Conservation (phyloP, 92 coral and sea anemone genomes). For the Ricordea florida region DNA sequence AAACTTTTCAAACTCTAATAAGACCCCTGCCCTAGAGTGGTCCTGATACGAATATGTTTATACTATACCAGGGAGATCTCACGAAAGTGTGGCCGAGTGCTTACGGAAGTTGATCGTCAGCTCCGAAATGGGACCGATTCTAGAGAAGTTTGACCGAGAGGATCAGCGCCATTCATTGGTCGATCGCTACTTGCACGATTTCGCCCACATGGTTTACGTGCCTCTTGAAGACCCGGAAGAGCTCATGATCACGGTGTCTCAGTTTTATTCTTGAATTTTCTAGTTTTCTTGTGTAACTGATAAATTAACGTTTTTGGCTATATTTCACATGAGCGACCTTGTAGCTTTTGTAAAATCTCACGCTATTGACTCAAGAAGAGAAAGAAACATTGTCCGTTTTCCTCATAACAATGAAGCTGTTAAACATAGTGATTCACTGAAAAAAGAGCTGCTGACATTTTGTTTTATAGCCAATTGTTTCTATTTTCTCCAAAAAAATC, state of each 20-base stretch:
- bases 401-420: no score
- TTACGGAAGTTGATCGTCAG: conserved; percentile 46
- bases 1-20: no score
- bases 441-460: no score
- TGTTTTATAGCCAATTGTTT: no score
- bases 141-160: conserved; percentile 21
- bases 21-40: neutral
- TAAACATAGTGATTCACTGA: neutral
- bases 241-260: conserved; percentile 51
- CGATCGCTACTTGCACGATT: conserved; percentile 65
- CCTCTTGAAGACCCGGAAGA: conserved; percentile 36
- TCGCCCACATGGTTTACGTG: conserved; percentile 66
- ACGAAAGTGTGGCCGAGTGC: neutral
- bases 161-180: conserved; percentile 44
- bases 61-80: neutral
- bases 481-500: no score
- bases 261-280: no score
- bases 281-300: neutral
- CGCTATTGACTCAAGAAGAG: no score
- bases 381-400: no score
- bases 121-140: conserved; percentile 46
- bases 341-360: no score
- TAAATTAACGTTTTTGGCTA: neutral
- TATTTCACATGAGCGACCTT: no score
- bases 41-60: neutral